Conservation (phyloP, 1,140 invertebrate genomes). For the Episyrphus balteatus region DNA sequence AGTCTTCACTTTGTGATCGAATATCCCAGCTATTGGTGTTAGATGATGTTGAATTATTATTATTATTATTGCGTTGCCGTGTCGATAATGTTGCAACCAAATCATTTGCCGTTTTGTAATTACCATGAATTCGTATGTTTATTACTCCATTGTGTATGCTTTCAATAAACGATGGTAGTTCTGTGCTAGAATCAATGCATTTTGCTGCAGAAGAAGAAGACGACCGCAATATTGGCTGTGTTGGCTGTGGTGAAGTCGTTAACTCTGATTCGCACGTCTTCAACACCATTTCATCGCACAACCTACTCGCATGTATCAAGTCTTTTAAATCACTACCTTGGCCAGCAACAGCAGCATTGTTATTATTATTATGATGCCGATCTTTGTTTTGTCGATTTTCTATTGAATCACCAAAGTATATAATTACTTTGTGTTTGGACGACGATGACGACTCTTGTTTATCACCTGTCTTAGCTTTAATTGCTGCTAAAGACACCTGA, state of each 20-base stretch:
- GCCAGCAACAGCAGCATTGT: conserved; percentile 17
- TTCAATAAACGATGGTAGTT: conserved; percentile 37
- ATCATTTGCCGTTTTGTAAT: conserved; percentile 47
- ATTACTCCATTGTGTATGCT: conserved; percentile 46
- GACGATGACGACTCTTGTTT: not conserved
- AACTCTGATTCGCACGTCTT: not conserved
- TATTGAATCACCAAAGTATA: conserved; percentile 56
- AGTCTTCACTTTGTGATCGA: conserved; percentile 31
- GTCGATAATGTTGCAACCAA: conserved; percentile 41
- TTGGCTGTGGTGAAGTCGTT: not conserved
- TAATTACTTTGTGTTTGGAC: conserved; percentile 50
- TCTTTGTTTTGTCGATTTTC: conserved; percentile 24
- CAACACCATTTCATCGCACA: conserved; percentile 11
- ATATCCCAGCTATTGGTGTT: conserved; percentile 24
- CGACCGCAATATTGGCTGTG: too few species aligned
- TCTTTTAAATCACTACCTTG: not conserved
- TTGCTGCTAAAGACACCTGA: conserved; percentile 10
- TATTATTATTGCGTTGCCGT: conserved; percentile 22
- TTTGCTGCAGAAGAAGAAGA: too few species aligned
- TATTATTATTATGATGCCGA: conserved; percentile 10
- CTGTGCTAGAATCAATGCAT: conserved; percentile 38
- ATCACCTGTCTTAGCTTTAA: not conserved
- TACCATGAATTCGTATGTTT: conserved; percentile 52
- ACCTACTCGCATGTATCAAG: conserved; percentile 29
- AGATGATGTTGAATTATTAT: conserved; percentile 41